These are phyloP conservation scores for Arvicanthis niloticus DNA, from an alignment of 2,113 vertebrate species.

Conservation along the genomic window DNA sequence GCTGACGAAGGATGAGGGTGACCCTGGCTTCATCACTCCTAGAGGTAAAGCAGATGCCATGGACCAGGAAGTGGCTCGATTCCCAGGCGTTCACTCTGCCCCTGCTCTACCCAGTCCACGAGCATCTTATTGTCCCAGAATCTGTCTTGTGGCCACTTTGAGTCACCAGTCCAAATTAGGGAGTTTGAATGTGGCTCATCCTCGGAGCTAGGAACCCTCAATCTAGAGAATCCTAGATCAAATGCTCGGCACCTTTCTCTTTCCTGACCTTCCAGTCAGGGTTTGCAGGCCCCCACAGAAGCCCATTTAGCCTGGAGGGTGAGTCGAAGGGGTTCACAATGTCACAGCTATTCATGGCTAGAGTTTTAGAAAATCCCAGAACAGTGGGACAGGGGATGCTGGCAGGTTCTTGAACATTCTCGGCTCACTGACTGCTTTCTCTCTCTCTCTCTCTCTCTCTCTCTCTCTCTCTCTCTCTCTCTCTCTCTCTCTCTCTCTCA, in stretches of 20 bases:
- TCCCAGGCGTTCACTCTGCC: not conserved
- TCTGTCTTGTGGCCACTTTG: not conserved
- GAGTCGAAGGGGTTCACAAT: not conserved
- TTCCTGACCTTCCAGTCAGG: not conserved
- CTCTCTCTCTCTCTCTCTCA: not conserved
- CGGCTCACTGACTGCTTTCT: not conserved
- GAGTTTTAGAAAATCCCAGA: constrained; percentile 18
- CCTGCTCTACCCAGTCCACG: not conserved
- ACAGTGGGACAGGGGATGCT: not conserved
- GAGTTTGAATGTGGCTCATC: not conserved
- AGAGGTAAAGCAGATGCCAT: no score
- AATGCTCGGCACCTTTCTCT: not conserved
- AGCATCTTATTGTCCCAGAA: not conserved
- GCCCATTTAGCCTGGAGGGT: not conserved
- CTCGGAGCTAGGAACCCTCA: not conserved
- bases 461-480: not conserved
- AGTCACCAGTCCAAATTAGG: not conserved
- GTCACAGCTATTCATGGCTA: not conserved
- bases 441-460: not conserved
- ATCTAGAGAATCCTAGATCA: not conserved
- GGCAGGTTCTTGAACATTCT: not conserved
- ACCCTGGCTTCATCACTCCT: not conserved
- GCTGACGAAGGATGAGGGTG: not conserved
- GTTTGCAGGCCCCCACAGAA: not conserved
- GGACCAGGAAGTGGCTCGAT: accelerated